Base-by-base conservation (phyloP, 2,797 vertebrate species). In the Gymnothorax reevesii region DNA sequence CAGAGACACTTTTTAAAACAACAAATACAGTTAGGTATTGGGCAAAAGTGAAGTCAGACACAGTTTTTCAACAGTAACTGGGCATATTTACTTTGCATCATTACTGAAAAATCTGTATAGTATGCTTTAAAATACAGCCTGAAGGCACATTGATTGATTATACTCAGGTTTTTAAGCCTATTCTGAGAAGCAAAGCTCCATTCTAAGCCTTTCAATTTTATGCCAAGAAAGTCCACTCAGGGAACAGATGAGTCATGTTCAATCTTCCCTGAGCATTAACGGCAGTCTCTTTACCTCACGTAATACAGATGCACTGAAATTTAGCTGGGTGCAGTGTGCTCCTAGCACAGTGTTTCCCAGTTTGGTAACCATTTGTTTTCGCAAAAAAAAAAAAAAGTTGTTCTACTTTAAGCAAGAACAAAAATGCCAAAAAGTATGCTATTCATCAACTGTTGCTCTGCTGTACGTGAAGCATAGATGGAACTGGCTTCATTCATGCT, bases 361-460 rank as follows among this genome's bases (percentile, higher is more conserved):
- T 79, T 75, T 54, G 17, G 77, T 80, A 10, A 55, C 49, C 55
- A 52, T 55, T 80, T 80, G 52, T 80, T 80, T 80, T 80, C 77
- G 49, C 7, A 52, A 17, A 60, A 83, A 83, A 49, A 33, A 64
- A 66, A 42, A 42, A 42, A 42, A 42, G 33, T 42, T 42, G 60
- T 64, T 62, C 57, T 49, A 33, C 59, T 84, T 84, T 66, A 22
- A 84, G 83, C 62, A 49, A 64, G 12, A 84, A 20, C 83, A 69
- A 42, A 62, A 33, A 64, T 49, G 33, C 59, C 83, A 84, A 64
- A 33, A 64, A 42, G 27, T 22, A 52, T 33, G 66, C 22, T 42
- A 62, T 64, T 64, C 83, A 84, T 84, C 42, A 62, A 33, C 60
- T 60, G 52, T 84, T 64, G 59, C 66, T 84, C 33, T 62, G 57